A percentile compares a stretch with the other conserved stretches of the same genome.
Evolutionary conservation across 1,140 invertebrate genomes (phyloP).

Genomic region (Phthorimaea operculella): DNA sequence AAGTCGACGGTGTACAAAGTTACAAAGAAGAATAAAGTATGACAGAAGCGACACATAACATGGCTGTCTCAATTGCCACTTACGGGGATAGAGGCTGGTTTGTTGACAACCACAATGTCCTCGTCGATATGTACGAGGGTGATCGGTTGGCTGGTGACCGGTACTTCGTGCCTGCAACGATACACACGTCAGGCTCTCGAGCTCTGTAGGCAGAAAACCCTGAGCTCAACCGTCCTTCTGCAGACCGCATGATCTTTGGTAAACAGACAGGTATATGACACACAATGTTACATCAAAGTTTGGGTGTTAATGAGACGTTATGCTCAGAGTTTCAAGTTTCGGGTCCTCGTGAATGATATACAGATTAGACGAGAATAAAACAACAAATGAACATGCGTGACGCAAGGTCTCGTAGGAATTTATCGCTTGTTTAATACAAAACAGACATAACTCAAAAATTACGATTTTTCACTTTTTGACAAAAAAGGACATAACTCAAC

Average conservation of each 20-base stretch:
- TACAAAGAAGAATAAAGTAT: constrained; percentile 9
- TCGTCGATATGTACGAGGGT: constrained; percentile 97
- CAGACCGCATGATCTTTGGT: not conserved
- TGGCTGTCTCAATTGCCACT: constrained; percentile 84
- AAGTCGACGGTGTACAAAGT: not conserved
- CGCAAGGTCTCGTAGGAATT: too few relatives aligned
- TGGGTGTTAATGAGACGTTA: constrained; percentile 6
- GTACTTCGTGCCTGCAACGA: constrained; percentile 96
- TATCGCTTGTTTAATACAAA: too few relatives aligned
- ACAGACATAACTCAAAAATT: too few relatives aligned
- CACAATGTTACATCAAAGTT: constrained; percentile 12
- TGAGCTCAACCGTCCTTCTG: constrained; percentile 25
- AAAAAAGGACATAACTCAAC: too few relatives aligned
- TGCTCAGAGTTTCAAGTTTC: constrained; percentile 41
- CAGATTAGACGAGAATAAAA: constrained; percentile 45
- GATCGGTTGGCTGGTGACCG: constrained; percentile 92
- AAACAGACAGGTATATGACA: too few relatives aligned
- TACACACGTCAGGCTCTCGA: constrained; percentile 54
- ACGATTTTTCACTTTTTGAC: too few relatives aligned
- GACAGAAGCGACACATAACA: constrained; percentile 51
- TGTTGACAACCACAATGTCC: constrained; percentile 99
- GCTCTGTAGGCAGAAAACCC: constrained; percentile 17
- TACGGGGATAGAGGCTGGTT: constrained; percentile 99
- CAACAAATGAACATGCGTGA: constrained; percentile 60
- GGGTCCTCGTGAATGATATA: constrained; percentile 40